Evolutionary conservation across 2,888 invertebrate genomes (phyloP).

Genomic region (Andrena fulva): DNA sequence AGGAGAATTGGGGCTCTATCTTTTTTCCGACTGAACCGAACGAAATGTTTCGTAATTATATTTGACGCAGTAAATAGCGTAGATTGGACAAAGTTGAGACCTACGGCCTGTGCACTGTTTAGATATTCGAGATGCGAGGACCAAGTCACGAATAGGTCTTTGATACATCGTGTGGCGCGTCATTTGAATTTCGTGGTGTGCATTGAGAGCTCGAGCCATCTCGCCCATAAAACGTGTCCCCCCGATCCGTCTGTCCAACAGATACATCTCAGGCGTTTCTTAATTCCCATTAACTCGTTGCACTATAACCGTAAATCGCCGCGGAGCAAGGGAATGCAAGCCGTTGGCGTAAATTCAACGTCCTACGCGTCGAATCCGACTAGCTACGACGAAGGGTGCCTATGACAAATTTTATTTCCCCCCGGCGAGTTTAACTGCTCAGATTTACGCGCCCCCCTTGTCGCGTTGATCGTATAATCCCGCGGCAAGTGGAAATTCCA

Average conservation of each 20-base stretch:
- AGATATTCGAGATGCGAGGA: too few relatives aligned
- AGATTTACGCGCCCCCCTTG: constrained; percentile 63
- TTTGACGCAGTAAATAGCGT: too few relatives aligned
- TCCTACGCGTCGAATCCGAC: constrained; percentile 63
- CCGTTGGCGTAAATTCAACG: constrained; percentile 70
- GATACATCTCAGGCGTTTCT: constrained; percentile 48
- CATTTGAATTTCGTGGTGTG: neutral
- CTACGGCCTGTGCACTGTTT: too few relatives aligned
- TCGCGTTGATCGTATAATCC: constrained; percentile 39
- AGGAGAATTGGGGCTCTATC: neutral
- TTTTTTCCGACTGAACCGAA: neutral
- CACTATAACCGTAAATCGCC: constrained; percentile 74
- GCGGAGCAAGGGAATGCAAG: constrained; percentile 33
- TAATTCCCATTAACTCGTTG: constrained; percentile 67
- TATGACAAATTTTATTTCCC: constrained; percentile 74
- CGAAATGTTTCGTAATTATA: neutral
- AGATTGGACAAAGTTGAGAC: too few relatives aligned
- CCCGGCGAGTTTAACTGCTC: constrained; percentile 39
- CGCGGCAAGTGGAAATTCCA: constrained; percentile 30
- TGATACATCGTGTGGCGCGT: too few relatives aligned
- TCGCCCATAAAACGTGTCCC: constrained; percentile 13
- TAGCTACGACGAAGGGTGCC: constrained; percentile 41
- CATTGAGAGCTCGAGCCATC: constrained; percentile 17
- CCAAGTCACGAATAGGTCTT: too few relatives aligned
- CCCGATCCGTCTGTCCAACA: constrained; percentile 13